Base-by-base conservation (phyloP, 2,113 vertebrate species). In the Saccopteryx leptura region DNA sequence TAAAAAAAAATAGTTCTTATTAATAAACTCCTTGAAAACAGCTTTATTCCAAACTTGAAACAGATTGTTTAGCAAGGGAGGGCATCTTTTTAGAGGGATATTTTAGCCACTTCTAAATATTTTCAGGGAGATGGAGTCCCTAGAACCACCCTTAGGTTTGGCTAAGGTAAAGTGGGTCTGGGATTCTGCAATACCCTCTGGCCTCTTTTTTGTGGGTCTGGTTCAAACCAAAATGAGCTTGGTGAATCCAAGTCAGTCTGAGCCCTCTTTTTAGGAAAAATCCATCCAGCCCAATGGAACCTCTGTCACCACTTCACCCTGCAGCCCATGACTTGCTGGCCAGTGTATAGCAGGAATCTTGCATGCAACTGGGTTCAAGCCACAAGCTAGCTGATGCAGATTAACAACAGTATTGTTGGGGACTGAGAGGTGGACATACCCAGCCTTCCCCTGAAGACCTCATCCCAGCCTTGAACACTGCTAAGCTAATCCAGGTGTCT, bases 1-100 rank as follows among this genome's bases (percentile, higher is more conserved):
- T 61, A 52, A 68, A 78, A 26, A 46, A 13, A 46, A 19, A 52
- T 85, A 52, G 2, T 12, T 78, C 19, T 75, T 21, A 68, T 95
- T 84, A 94, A 39, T 66, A 92, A 94, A 10, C 18, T 13, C 50
- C 39, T 83, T 68, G 71, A 88, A 89, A 92, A 74, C 4, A 88
- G 52, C 68, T 81, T 63, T 54, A 81, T 88, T 81, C 82, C 50
- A 74, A 72, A 96, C 88, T 58, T n/a, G 75, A 46, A 71, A 90
- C 46, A 28, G 28, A 24, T 50, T 54, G 66, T 78, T 80, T 95
- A 39, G 28, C 71, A 60, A 76, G n/a, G 26, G 26, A 61, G 7
- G 9, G 48, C 7, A 4, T 61, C 28, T 76, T 80, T 56, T 63
- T 46, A 61, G 66, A 81, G 52, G 50, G 17, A n/a, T 19, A 65